Conservation (phyloP, 2,113 vertebrate species). For the Conger conger region DNA sequence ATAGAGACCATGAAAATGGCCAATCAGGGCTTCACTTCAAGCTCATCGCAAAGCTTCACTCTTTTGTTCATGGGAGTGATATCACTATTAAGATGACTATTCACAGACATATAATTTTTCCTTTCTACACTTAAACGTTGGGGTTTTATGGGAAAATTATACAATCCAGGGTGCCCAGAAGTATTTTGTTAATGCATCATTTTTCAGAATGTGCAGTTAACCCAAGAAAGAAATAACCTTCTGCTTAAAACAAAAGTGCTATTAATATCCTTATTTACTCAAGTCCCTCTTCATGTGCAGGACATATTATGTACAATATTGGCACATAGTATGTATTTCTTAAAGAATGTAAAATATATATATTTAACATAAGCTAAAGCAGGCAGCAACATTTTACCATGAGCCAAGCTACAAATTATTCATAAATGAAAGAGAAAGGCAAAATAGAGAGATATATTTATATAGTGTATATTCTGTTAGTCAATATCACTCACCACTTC, state of each 20-base stretch:
- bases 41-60: constrained; percentile 48
- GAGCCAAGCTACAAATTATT: constrained; percentile 37
- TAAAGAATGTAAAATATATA: neutral
- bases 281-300: constrained; percentile 52
- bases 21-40: constrained; percentile 72
- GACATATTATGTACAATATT: constrained; percentile 33
- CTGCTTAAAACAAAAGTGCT: constrained; percentile 41
- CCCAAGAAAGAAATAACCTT: constrained; percentile 53
- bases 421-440: constrained; percentile 10
- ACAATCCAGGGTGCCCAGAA: constrained; percentile 61
- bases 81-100: constrained; percentile 71
- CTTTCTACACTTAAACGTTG: constrained; percentile 69
- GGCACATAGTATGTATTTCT: constrained; percentile 29
- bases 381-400: constrained; percentile 40
- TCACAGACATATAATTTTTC: constrained; percentile 67
- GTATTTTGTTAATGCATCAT: constrained; percentile 69
- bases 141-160: constrained; percentile 76
- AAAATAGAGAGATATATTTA: constrained; percentile 33
- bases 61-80: constrained; percentile 74
- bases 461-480: constrained; percentile 46
- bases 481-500: constrained; percentile 55
- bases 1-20: constrained; percentile 77
- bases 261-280: constrained; percentile 61
- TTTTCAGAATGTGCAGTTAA: constrained; percentile 65
- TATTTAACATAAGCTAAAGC: constrained; percentile 27